Evolutionary conservation across 2,113 vertebrate species (phyloP).

Genomic region (Archilochus colubris): DNA sequence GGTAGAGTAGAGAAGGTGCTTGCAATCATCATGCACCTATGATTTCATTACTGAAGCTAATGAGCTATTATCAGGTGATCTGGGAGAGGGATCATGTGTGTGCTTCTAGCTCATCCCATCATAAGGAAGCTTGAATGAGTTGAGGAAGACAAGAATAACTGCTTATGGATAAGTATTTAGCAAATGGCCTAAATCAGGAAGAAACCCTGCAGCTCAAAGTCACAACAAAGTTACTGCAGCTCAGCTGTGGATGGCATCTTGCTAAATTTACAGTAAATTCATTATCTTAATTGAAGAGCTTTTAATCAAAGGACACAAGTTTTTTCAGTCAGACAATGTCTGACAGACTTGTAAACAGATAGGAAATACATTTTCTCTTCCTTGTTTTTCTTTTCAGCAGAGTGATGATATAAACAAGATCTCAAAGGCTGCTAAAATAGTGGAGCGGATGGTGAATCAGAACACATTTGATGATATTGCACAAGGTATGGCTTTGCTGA

Average conservation of each 20-base stretch:
- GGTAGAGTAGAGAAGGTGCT: background rate
- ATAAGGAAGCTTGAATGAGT: background rate
- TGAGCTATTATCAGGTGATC: background rate
- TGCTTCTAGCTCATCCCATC: background rate
- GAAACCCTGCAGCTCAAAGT: background rate
- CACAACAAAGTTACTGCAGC: background rate
- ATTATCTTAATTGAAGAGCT: background rate
- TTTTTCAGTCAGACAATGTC: background rate
- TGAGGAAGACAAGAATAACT: background rate
- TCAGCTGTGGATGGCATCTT: background rate
- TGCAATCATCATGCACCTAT: background rate
- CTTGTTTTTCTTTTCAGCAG: slow-evolving; percentile 64
- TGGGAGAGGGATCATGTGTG: background rate
- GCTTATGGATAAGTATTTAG: background rate
- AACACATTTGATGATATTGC: slow-evolving; percentile 89
- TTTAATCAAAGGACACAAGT: background rate
- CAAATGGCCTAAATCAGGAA: background rate
- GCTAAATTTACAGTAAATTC: background rate
- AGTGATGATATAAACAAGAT: slow-evolving; percentile 83
- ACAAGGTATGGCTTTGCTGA: slow-evolving; percentile 79
- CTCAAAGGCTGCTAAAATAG: slow-evolving; percentile 80
- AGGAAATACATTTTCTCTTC: background rate
- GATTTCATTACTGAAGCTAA: background rate
- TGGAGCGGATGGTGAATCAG: slow-evolving; percentile 92
- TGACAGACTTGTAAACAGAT: background rate